Evolutionary conservation across 2,888 invertebrate species (phyloP), one percentile per base, ranked within the genome.

Genomic region (Seira musarum): DNA sequence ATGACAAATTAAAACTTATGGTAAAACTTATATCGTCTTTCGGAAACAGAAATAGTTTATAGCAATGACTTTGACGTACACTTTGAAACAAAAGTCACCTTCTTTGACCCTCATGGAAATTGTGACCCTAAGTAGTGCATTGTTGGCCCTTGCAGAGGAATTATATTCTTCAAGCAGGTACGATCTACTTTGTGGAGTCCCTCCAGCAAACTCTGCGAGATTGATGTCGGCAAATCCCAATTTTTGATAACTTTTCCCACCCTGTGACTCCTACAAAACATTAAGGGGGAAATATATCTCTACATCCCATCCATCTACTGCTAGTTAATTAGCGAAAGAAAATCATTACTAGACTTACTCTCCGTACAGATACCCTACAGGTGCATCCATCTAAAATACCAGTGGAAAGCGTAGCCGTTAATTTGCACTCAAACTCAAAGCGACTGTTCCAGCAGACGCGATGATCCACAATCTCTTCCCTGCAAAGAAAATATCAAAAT

Each of bases 161-260:
- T 80, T 82, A 57, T 85, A 86, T 53, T 85, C 85, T 79, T 85
- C 85, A 35, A 86, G 69, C 24, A 86, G 80, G 74, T 85, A 86
- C 40, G 84, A 84, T 13, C 86, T 81, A 77, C 84, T 84, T 60
- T 85, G 84, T 5, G 84, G 84, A 0, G 85, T 84, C 40, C 86
- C 89, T 3, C 91, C 91, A 19, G 92, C 91, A 87, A 90, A 92
- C 87, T 91, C 91, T 0, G 91, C 89, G 84, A 92, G 88, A 85
- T 92, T 91, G 57, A 92, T 88, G 85, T 91, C 91, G 8, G 90
- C 91, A 88, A 90, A 92, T 15, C 92, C 92, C 24, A 92, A 87
- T 87, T 92, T 92, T 85, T 90, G 90, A 85, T 89, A 91, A 21
- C 91, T 89, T 81, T 90, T 89, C n/a, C 92, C 92, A 60, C 91